Conservation (phyloP, 2,888 invertebrate genomes). For the Dione vanillae region DNA sequence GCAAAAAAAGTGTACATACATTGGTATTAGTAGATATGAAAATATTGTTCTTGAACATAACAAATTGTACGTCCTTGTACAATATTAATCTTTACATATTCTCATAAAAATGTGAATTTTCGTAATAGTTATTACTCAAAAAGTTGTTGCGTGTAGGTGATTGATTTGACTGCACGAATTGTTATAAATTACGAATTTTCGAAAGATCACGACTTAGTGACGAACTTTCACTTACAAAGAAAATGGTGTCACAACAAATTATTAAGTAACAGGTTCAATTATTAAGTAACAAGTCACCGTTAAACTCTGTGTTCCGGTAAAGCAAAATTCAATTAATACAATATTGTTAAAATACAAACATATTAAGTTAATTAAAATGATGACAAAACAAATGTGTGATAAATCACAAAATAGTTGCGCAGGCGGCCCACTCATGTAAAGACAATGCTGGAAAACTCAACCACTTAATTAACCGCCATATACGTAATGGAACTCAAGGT, state of each 20-base stretch:
- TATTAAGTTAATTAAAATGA: conserved; percentile 2
- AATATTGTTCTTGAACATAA: not conserved
- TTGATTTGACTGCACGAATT: conserved; percentile 52
- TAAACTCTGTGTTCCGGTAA: not conserved
- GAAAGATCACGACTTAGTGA: conserved; percentile 56
- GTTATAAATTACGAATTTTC: conserved; percentile 58
- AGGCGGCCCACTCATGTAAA: conserved; percentile 68
- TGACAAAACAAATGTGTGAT: conserved; percentile 52
- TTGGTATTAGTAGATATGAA: not conserved
- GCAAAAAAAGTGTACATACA: not conserved
- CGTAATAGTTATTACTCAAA: conserved; percentile 52
- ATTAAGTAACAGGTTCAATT: conserved; percentile 16
- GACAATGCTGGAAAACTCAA: conserved; percentile 77
- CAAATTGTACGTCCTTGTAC: not conserved
- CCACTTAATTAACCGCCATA: conserved; percentile 79
- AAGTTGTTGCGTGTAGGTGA: conserved; percentile 51
- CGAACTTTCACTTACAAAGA: conserved; percentile 66
- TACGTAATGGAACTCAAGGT: conserved; percentile 75
- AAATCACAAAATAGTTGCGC: conserved; percentile 59
- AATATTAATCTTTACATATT: not conserved
- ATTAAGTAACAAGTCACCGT: not conserved
- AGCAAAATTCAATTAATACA: not conserved
- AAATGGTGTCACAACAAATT: conserved; percentile 39
- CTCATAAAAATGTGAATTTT: conserved; percentile 44
- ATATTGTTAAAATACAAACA: not conserved